These are phyloP conservation scores for Tipula lateralis DNA, from an alignment of 2,888 invertebrate genomes.

Conservation along the genomic window DNA sequence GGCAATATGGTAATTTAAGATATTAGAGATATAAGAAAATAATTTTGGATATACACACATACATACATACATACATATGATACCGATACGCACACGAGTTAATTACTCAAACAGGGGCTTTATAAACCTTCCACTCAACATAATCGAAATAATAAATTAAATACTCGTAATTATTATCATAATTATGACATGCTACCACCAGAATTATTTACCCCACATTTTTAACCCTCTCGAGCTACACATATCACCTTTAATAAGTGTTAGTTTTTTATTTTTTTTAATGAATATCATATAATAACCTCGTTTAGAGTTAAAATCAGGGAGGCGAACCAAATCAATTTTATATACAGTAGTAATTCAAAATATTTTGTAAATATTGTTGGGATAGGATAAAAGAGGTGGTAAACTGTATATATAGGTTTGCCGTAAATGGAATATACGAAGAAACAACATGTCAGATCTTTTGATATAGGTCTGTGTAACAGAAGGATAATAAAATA, in stretches of 20 bases:
- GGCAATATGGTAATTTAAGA: not conserved
- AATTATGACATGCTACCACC: not conserved
- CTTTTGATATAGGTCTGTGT: not conserved
- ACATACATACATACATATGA: not conserved
- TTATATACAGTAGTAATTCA: not conserved
- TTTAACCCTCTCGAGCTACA: not conserved
- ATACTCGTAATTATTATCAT: not conserved
- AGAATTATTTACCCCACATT: not conserved
- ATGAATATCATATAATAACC: not conserved
- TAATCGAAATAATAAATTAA: not conserved
- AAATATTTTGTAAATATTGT: not conserved
- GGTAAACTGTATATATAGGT: not conserved
- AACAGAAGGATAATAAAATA: conserved; percentile 24
- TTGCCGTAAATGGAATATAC: not conserved
- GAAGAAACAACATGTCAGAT: not conserved
- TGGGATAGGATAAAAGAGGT: not conserved
- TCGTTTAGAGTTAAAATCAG: not conserved
- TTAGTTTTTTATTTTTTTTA: not conserved
- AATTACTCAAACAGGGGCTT: not conserved
- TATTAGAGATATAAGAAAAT: not conserved
- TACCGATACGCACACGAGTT: not conserved
- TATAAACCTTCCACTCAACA: not conserved
- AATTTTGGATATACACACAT: not conserved
- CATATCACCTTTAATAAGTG: not conserved
- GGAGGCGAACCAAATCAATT: not conserved